Conservation (phyloP, 1,140 invertebrate genomes). For the Eupristina koningsbergeri region DNA sequence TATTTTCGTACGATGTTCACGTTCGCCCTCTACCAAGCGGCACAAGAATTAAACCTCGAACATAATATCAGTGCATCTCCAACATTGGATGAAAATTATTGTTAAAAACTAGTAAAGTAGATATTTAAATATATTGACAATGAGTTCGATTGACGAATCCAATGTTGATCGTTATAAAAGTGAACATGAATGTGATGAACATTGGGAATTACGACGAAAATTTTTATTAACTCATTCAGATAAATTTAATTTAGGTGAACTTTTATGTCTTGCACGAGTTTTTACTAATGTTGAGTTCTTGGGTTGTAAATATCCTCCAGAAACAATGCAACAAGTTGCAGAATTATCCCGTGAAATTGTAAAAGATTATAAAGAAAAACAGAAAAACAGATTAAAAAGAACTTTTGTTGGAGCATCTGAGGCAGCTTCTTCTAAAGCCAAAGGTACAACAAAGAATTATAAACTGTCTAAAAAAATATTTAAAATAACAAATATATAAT, state of each 20-base stretch:
- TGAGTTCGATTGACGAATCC: constrained; percentile 49
- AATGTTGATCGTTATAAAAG: constrained; percentile 78
- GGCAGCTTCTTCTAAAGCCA: constrained; percentile 82
- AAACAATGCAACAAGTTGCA: constrained; percentile 84
- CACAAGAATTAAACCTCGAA: too few species aligned
- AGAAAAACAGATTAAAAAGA: constrained; percentile 80
- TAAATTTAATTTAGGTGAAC: constrained; percentile 81
- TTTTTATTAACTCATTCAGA: constrained; percentile 84
- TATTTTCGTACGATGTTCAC: too few species aligned
- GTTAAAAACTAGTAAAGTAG: too few species aligned
- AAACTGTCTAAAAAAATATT: constrained; percentile 59
- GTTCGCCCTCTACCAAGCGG: too few species aligned
- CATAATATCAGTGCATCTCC: too few species aligned
- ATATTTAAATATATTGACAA: background rate
- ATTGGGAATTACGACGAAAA: constrained; percentile 84
- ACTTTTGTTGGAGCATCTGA: constrained; percentile 86
- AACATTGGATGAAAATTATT: too few species aligned
- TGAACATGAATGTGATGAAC: constrained; percentile 85
- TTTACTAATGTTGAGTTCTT: constrained; percentile 88
- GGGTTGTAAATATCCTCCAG: constrained; percentile 87
- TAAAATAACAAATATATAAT: background rate
- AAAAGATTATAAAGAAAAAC: constrained; percentile 78
- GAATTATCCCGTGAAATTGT: constrained; percentile 83
- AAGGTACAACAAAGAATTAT: constrained; percentile 76
- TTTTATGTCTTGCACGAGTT: constrained; percentile 87